Evolutionary conservation across 2,888 invertebrate genomes (phyloP), one percentile per base, ranked within the genome.

Genomic region (Halictus ligatus): DNA sequence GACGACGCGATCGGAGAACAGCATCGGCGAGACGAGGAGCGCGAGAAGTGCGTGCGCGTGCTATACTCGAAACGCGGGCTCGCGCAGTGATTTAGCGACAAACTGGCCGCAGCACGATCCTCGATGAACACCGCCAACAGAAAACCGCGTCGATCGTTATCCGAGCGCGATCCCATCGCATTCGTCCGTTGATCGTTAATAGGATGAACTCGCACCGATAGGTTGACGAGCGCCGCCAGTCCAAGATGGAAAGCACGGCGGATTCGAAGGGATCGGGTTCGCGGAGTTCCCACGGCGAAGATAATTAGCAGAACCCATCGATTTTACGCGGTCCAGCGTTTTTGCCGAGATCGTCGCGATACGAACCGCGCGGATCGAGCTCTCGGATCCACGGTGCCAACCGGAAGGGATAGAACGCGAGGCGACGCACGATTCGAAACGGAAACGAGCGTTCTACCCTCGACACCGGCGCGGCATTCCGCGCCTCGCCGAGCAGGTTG

Each of bases 51-150:
- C 84, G 79, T 75, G 83, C 81, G 78, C 64, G 67, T 54, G 73
- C 72, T 81, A 77, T 81, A 81, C 83, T 73, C 86, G 80, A 88
- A 84, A 81, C 21, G 77, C 81, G 81, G 82, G 83, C 87, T 73
- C 82, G 81, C 79, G 89, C 92, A 91, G 92, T 93, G 93, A 93
- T 93, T 93, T 93, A 93, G 91, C 92, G 93, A 92, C 92, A 93
- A 92, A 92, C 89, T 91, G 89, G 86, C 81, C 85, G 88, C 82
- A 89, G 82, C 90, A 91, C 92, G 92, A 92, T 46, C 40, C 15
- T 54, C 54, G 8, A 3, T 3, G 21, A 21, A 2, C 29, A 50
- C 73, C 29, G 73, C 29, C 29, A 35, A 48, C 25, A 50, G 73
- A 74, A 50, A 74, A 50, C 29, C 29, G 46, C 73, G 73, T 18